These are phyloP conservation scores for Thryonomys swinderianus DNA, from an alignment of 2,113 vertebrate species.

Conservation along the genomic window DNA sequence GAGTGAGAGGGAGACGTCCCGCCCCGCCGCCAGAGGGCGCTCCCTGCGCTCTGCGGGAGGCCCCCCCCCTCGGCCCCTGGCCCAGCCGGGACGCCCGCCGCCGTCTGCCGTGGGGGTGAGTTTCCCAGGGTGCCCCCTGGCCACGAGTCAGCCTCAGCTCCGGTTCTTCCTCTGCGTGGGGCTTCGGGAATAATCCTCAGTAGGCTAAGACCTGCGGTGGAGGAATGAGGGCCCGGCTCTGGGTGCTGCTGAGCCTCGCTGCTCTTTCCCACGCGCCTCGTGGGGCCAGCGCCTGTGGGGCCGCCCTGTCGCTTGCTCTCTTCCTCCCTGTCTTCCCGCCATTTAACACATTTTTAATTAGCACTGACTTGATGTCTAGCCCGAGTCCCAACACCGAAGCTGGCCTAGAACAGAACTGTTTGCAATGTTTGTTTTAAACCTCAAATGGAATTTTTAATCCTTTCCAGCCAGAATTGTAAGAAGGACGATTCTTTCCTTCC, in stretches of 20 bases:
- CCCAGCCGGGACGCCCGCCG: background rate
- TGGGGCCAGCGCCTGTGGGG: background rate
- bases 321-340: background rate
- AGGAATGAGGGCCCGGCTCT: no score
- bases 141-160: background rate
- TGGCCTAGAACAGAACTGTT: background rate
- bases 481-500: background rate
- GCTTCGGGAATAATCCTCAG: background rate
- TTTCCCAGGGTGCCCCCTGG: background rate
- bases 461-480: background rate
- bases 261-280: no score
- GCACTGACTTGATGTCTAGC: slow-evolving; percentile 17
- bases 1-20: background rate
- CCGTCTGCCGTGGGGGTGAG: background rate
- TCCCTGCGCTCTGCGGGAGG: no score
- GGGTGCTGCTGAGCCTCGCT: no score
- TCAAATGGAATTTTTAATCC: slow-evolving; percentile 16
- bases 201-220: background rate
- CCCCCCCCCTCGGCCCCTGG: no score
- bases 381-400: slow-evolving; percentile 8
- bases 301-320: background rate
- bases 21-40: no score
- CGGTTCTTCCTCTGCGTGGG: background rate
- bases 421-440: slow-evolving; percentile 50
- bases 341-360: slow-evolving; percentile 55